Percentiles rank a stretch among this genome's conserved stretches.
Evolutionary conservation across 2,797 vertebrate genomes (phyloP).

Genomic region (Anniella stebbinsi): DNA sequence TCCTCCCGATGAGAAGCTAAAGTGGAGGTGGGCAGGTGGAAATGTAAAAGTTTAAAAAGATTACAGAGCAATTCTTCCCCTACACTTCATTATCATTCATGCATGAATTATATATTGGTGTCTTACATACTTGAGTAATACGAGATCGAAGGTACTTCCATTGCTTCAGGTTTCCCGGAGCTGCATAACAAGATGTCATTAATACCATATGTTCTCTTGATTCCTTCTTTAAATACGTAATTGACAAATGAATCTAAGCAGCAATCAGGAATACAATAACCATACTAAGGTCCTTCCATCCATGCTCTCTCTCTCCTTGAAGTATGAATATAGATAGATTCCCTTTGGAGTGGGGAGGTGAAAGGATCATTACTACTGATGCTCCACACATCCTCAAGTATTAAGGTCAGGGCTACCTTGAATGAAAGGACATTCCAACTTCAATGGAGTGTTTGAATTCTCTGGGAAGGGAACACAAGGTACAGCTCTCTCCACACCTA

Average conservation of each 20-base stretch:
- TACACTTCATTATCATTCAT: slow-evolving; percentile 50
- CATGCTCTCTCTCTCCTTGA: background rate
- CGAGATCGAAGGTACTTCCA: slow-evolving; percentile 42
- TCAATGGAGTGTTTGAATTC: background rate
- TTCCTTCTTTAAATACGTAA: slow-evolving; percentile 25
- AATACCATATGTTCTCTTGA: slow-evolving; percentile 30
- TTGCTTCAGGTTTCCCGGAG: slow-evolving; percentile 51
- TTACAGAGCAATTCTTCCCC: slow-evolving; percentile 31
- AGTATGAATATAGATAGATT: background rate
- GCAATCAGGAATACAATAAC: background rate
- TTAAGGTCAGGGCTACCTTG: background rate
- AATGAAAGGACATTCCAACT: background rate
- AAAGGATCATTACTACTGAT: background rate
- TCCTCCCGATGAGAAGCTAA: slow-evolving; percentile 33
- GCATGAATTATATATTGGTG: slow-evolving; percentile 53
- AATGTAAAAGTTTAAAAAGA: slow-evolving; percentile 50
- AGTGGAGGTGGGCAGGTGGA: slow-evolving; percentile 24
- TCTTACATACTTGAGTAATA: slow-evolving; percentile 49
- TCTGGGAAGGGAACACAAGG: background rate
- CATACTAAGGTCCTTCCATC: background rate
- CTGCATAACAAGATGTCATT: background rate
- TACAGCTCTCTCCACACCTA: too few species aligned
- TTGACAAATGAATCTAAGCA: slow-evolving; percentile 1
- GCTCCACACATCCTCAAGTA: background rate
- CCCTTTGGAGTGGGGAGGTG: background rate